A percentile compares a stretch with the other conserved stretches of the same genome.
These are phyloP conservation scores for Calliphora vicina DNA, from an alignment of 1,140 invertebrate genomes.

Conservation along the genomic window DNA sequence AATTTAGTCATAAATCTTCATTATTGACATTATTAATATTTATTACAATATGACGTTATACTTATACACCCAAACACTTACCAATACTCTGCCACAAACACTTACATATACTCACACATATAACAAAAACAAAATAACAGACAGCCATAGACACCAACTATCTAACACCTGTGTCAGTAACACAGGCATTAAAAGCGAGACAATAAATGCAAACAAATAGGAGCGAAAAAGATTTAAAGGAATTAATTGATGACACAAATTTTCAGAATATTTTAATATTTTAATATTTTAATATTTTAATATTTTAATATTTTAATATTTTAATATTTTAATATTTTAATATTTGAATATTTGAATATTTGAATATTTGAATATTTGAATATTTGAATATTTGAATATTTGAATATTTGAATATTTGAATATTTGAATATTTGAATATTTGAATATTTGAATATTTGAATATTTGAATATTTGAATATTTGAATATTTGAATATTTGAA, in stretches of 20 bases:
- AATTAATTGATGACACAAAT: neutral
- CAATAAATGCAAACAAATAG: neutral
- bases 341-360: too few species aligned
- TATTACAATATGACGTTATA: conserved; percentile 44
- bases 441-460: too few species aligned
- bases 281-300: too few species aligned
- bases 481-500: too few species aligned
- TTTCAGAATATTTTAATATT: too few species aligned
- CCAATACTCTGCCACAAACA: neutral
- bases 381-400: too few species aligned
- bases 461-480: too few species aligned
- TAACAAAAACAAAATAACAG: neutral
- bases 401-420: too few species aligned
- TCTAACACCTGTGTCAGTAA: neutral
- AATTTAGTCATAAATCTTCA: conserved; percentile 55
- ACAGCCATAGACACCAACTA: neutral
- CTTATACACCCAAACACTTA: neutral
- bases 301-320: too few species aligned
- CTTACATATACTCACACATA: neutral
- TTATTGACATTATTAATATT: conserved; percentile 60
- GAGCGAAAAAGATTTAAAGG: neutral
- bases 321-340: too few species aligned
- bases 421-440: too few species aligned
- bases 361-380: too few species aligned
- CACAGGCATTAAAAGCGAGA: neutral